Conservation (phyloP, 2,888 invertebrate species). For the Itoplectis maculator region DNA sequence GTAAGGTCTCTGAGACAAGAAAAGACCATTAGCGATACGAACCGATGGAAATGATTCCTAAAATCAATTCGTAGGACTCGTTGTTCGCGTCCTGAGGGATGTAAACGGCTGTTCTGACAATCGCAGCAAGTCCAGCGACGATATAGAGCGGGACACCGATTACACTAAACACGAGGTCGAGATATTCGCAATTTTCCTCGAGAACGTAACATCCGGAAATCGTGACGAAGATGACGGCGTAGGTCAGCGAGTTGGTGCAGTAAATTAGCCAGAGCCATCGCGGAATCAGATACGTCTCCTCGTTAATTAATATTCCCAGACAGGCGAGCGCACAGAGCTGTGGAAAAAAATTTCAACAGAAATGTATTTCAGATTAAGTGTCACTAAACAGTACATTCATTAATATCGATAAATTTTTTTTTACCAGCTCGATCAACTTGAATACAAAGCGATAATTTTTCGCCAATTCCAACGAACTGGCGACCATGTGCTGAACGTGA, state of each 20-base stretch:
- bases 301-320: constrained; percentile 67
- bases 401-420: background rate
- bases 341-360: background rate
- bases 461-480: constrained; percentile 57
- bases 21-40: background rate
- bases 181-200: constrained; percentile 69
- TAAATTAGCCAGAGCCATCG: constrained; percentile 77
- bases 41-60: constrained; percentile 72
- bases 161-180: constrained; percentile 70
- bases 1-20: background rate
- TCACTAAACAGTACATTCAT: background rate
- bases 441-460: constrained; percentile 71
- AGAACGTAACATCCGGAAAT: constrained; percentile 71
- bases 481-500: constrained; percentile 49
- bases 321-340: constrained; percentile 70
- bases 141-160: constrained; percentile 72
- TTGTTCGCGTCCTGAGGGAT: constrained; percentile 54
- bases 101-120: constrained; percentile 64
- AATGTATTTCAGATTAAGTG: constrained; percentile 27
- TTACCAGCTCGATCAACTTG: constrained; percentile 73
- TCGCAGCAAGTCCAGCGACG: constrained; percentile 69
- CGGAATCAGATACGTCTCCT: constrained; percentile 70
- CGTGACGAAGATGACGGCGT: constrained; percentile 70
- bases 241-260: constrained; percentile 75
- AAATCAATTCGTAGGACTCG: constrained; percentile 65